A percentile compares a stretch with the other conserved stretches of the same genome.
These are phyloP conservation scores for Columba janthina DNA, from an alignment of 2,113 vertebrate species.

Conservation along the genomic window DNA sequence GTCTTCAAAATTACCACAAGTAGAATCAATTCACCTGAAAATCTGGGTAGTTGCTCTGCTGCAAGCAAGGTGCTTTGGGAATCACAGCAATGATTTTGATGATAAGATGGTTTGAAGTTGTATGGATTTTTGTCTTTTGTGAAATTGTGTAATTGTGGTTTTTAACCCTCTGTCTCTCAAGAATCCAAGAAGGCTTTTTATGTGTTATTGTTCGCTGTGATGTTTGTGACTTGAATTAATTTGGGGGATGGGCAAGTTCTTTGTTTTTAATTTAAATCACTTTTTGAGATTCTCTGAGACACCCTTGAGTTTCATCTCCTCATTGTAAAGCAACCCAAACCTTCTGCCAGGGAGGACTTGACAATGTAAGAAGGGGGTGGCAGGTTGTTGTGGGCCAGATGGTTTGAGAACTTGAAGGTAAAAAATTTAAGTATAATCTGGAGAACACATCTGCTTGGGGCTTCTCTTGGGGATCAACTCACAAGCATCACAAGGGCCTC, in stretches of 20 bases:
- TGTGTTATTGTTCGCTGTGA: not conserved
- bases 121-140: not conserved
- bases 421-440: not conserved
- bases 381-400: not conserved
- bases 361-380: not conserved
- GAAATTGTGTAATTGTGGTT: not conserved
- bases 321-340: not conserved
- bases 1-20: not conserved
- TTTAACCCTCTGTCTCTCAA: not conserved
- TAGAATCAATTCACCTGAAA: not conserved
- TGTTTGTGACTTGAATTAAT: not conserved
- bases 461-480: not conserved
- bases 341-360: not conserved
- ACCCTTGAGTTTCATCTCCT: not conserved
- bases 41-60: not conserved
- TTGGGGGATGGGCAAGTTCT: not conserved
- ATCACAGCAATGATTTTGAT: not conserved
- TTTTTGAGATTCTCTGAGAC: not conserved
- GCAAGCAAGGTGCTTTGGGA: not conserved
- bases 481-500: not conserved
- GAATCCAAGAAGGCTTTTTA: not conserved
- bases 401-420: not conserved
- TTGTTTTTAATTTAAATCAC: not conserved
- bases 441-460: not conserved
- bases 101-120: not conserved